Evolutionary conservation across 2,888 invertebrate species (phyloP).

Genomic region (Sphaerophoria taeniata): DNA sequence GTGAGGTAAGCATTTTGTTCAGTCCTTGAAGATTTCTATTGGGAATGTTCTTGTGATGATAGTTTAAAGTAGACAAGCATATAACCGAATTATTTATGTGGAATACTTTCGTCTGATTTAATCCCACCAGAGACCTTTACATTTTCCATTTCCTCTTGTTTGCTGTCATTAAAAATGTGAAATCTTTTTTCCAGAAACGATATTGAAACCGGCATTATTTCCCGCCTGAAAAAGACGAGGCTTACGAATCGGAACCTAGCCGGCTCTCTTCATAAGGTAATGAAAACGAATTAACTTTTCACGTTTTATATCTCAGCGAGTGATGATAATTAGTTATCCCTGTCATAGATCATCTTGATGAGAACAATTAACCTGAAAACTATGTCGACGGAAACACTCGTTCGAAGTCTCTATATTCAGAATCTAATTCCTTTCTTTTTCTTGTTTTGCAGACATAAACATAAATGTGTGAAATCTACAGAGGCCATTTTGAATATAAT

Average conservation of each 20-base stretch:
- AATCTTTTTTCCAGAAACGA: too few relatives aligned
- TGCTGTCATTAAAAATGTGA: too few relatives aligned
- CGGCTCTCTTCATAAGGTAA: too few relatives aligned
- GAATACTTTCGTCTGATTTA: slow-evolving; percentile 42
- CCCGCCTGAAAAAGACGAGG: too few relatives aligned
- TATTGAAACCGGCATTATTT: too few relatives aligned
- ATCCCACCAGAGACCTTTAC: too few relatives aligned
- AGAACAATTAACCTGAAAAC: slow-evolving; percentile 75
- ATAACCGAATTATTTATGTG: slow-evolving; percentile 75
- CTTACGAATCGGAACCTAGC: too few relatives aligned
- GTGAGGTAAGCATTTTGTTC: too few relatives aligned
- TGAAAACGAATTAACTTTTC: too few relatives aligned
- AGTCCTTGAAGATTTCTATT: neutral
- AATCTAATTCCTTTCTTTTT: neutral
- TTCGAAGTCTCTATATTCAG: neutral
- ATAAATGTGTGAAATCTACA: too few relatives aligned
- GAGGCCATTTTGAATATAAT: neutral
- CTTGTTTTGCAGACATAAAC: neutral
- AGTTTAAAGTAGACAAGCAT: slow-evolving; percentile 76
- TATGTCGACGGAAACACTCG: neutral
- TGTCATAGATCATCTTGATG: slow-evolving; percentile 78
- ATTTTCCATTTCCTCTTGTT: too few relatives aligned
- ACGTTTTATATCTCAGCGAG: neutral
- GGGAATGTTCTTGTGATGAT: slow-evolving; percentile 70
- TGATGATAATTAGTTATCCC: slow-evolving; percentile 77